Percentiles rank a stretch among this genome's conserved stretches.
Conservation (phyloP, 2,797 vertebrate species). For the Phataginus tetradactyla region DNA sequence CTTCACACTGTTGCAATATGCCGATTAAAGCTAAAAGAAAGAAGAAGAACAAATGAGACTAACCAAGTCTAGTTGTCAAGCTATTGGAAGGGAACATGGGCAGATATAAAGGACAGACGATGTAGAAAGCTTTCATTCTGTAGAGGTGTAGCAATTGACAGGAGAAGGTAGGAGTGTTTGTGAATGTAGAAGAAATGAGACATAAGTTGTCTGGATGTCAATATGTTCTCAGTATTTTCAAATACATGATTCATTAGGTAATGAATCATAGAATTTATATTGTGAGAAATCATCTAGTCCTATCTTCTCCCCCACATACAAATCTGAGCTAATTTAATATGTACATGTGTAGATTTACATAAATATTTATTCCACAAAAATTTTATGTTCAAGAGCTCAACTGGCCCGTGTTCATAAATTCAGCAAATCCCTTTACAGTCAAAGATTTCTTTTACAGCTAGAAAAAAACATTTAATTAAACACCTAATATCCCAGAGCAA, state of each 20-base stretch:
- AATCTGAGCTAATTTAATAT: slow-evolving; percentile 7
- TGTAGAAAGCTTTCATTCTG: background rate
- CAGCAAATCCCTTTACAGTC: background rate
- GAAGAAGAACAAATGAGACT: background rate
- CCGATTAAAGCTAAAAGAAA: background rate
- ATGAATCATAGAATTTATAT: background rate
- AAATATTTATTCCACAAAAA: slow-evolving; percentile 29
- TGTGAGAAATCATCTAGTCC: background rate
- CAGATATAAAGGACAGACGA: background rate
- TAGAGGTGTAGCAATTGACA: background rate
- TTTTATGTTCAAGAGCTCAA: background rate
- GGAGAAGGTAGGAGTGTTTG: background rate
- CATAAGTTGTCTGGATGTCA: background rate
- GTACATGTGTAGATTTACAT: background rate
- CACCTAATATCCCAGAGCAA: slow-evolving; percentile 9
- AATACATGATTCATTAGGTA: background rate
- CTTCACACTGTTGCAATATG: background rate
- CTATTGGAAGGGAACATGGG: background rate
- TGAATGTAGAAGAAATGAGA: background rate
- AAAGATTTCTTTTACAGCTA: background rate
- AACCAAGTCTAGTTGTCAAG: background rate
- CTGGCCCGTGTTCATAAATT: background rate
- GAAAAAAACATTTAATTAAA: slow-evolving; percentile 11
- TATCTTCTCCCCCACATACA: background rate
- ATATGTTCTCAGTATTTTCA: background rate